Evolutionary conservation across 2,797 vertebrate genomes (phyloP).

Genomic region (Linurgus olivaceus): DNA sequence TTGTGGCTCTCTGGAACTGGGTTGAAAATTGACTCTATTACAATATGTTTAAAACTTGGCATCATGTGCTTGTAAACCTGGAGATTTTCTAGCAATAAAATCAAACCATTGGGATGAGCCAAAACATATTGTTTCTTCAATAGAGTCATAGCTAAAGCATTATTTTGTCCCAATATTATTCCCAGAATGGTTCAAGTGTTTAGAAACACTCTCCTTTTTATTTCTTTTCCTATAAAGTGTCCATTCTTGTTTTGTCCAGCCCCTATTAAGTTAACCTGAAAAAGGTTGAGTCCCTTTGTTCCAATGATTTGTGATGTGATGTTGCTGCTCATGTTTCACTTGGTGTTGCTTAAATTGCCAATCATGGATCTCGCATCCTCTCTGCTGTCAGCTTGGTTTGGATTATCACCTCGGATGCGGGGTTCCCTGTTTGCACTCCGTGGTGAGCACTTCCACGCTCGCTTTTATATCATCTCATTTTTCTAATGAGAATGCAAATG

Average conservation of each 20-base stretch:
- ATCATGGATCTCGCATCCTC: constrained; percentile 74
- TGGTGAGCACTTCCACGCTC: constrained; percentile 73
- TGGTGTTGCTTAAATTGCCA: constrained; percentile 80
- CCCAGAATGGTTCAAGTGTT: constrained; percentile 1
- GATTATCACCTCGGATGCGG: constrained; percentile 73
- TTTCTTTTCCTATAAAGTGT: constrained; percentile 56
- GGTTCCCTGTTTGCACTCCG: constrained; percentile 50
- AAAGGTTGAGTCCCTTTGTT: constrained; percentile 74
- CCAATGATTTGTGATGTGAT: constrained; percentile 79
- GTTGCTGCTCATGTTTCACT: constrained; percentile 82
- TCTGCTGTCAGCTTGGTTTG: constrained; percentile 72
- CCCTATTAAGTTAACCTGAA: constrained; percentile 71
- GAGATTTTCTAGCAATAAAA: constrained; percentile 45
- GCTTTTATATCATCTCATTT: constrained; percentile 82
- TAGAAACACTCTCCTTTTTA: constrained; percentile 7
- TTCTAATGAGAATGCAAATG: constrained; percentile 90
- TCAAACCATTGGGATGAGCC: not conserved
- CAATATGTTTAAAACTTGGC: constrained; percentile 61
- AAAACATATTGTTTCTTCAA: constrained; percentile 20
- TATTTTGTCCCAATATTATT: not conserved
- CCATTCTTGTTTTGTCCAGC: constrained; percentile 65
- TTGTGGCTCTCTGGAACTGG: constrained; percentile 26
- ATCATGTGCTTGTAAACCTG: constrained; percentile 22
- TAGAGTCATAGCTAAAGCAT: not conserved
- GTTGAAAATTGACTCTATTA: constrained; percentile 51